A percentile compares a stretch with the other conserved stretches of the same genome.
These are phyloP conservation scores for Sorex araneus DNA, from an alignment of 2,113 vertebrate species.

Conservation along the genomic window DNA sequence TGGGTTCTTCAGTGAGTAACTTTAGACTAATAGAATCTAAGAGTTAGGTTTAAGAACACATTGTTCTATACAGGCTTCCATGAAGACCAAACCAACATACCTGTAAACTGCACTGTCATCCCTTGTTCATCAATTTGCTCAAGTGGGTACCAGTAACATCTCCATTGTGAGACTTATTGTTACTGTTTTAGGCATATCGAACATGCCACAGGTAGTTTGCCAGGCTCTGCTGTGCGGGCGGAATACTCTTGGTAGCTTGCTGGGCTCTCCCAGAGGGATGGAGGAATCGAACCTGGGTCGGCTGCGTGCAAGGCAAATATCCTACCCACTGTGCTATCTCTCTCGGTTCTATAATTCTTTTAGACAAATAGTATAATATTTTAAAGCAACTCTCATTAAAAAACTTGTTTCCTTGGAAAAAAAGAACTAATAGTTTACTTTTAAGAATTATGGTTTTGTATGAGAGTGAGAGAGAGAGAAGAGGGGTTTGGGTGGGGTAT, in stretches of 20 bases:
- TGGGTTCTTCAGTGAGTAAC: background rate
- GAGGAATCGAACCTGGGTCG: too few species aligned
- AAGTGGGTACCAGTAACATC: too few species aligned
- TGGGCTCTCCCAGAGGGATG: too few species aligned
- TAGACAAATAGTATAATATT: slow-evolving; percentile 48
- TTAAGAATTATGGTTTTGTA: slow-evolving; percentile 63
- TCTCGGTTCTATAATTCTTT: slow-evolving; percentile 56
- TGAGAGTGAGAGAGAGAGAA: background rate
- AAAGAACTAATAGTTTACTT: slow-evolving; percentile 59
- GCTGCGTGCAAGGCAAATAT: too few species aligned
- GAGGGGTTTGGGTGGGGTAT: too few species aligned
- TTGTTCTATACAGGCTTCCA: slow-evolving; percentile 43
- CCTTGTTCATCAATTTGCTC: too few species aligned
- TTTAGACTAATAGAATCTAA: background rate
- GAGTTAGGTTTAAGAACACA: slow-evolving; percentile 52
- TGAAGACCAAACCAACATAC: slow-evolving; percentile 45
- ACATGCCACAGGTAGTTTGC: too few species aligned
- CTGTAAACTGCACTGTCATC: slow-evolving; percentile 46
- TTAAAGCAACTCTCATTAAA: slow-evolving; percentile 70
- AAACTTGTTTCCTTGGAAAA: slow-evolving; percentile 77
- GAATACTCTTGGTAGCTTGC: too few species aligned
- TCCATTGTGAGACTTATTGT: too few species aligned
- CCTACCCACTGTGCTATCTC: too few species aligned
- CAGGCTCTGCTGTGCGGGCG: too few species aligned
- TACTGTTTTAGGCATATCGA: too few species aligned